Base-by-base conservation (phyloP, 2,888 invertebrate species). In the Chirona hameri region DNA sequence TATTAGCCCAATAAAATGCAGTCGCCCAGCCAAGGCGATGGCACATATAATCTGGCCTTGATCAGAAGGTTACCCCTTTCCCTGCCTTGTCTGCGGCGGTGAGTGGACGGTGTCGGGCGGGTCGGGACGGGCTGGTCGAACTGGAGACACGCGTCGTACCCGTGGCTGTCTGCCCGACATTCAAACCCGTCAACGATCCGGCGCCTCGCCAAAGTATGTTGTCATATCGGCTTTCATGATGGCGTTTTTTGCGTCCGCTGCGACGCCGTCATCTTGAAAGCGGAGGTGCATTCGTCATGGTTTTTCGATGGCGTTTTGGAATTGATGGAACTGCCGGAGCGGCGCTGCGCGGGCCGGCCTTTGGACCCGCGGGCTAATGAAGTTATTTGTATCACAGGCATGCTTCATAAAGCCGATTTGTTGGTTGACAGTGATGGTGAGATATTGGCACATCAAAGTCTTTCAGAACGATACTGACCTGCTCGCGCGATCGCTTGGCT, bases 401-500 rank as follows among this genome's bases (percentile, higher is more conserved):
- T 76, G 76, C 76, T 46, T 76, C 76, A 76, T 76, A 76, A 76
- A 76, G 76, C 76, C 39, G 46, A 76, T 76, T 76, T 76, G 76
- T 46, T 46, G 76, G 76, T n/a, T 76, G 76, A 76, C 76, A 76
- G 76, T 76, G 76, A 76, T 76, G 76, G 76, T 76, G 76, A 76
- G 76, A 76, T 76, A 76, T 76, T 76, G 76, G 76, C 76, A 76
- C 76, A 76, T 76, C 76, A 76, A 76, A 76, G 24, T 24, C 39
- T 76, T 76, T 76, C 76, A 46, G 46, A 15, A 3, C 1, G 21
- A 10, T 2, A 14, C 76, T 46, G 76, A 76, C 46, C 76, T 21
- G 15, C 72, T 18, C 14, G 14, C 18, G 27, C 15, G 10, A 31
- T 72, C 18, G 72, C 15, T 14, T 31, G 31, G 31, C 31, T 18